Conservation (phyloP, 2,888 invertebrate genomes). For the Latrodectus elegans region DNA sequence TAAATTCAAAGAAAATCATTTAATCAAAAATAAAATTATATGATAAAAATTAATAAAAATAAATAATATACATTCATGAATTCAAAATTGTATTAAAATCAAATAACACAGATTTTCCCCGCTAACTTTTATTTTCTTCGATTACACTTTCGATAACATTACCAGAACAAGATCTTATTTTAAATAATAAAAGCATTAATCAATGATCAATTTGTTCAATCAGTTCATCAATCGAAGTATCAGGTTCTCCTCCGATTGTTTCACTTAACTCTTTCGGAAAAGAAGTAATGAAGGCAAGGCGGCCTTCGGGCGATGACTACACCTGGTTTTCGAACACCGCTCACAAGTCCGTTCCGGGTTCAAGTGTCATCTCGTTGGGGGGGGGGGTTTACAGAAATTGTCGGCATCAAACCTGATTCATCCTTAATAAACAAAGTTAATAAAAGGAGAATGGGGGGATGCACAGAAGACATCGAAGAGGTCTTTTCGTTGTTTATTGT, state of each 20-base stretch:
- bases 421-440: constrained; percentile 61
- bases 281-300: background rate
- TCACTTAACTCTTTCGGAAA: constrained; percentile 11
- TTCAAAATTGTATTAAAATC: too few relatives aligned
- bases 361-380: constrained; percentile 50
- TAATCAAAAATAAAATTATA: too few relatives aligned
- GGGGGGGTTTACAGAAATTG: constrained; percentile 40
- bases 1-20: too few relatives aligned
- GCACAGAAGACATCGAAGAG: constrained; percentile 30
- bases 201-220: constrained; percentile 33
- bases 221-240: constrained; percentile 2
- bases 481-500: constrained; percentile 62
- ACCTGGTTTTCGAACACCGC: constrained; percentile 60
- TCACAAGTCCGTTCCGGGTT: constrained; percentile 65
- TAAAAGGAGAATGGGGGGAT: constrained; percentile 23
- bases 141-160: too few relatives aligned
- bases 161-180: background rate
- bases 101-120: too few relatives aligned
- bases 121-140: too few relatives aligned
- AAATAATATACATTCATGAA: too few relatives aligned
- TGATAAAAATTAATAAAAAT: too few relatives aligned
- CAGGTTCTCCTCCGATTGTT: constrained; percentile 48
- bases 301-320: constrained; percentile 44
- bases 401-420: constrained; percentile 68
- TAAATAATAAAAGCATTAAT: background rate